phyloP scores from a whole-genome alignment of 2,888 invertebrate species.

The Agrotis puta region DNA sequence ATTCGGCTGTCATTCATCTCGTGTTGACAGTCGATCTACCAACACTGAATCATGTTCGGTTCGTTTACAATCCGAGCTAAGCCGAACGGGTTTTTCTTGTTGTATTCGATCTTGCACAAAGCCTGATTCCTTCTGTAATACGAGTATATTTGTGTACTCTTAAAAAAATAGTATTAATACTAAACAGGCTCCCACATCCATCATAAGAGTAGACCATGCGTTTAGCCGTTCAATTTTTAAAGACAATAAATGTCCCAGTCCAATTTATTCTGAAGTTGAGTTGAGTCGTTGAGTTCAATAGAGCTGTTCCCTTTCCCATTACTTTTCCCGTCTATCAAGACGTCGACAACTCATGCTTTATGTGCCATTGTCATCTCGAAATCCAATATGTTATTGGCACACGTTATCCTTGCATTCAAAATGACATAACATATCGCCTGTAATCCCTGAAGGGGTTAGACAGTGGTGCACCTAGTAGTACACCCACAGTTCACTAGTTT shows the following conservation, averaged over 20 bases:
- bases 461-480: background rate
- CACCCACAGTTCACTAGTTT: background rate
- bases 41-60: background rate
- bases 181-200: background rate
- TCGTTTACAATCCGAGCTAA: background rate
- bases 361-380: conserved; percentile 45
- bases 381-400: conserved; percentile 37
- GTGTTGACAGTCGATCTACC: background rate
- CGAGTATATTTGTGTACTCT: no score
- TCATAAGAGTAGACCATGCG: background rate
- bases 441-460: background rate
- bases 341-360: conserved; percentile 49
- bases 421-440: background rate
- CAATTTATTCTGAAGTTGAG: conserved; percentile 35
- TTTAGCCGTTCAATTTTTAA: background rate
- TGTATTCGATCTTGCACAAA: no score
- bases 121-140: no score
- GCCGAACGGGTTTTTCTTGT: background rate
- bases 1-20: no score
- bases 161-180: background rate
- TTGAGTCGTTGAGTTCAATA: conserved; percentile 39
- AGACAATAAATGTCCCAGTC: conserved; percentile 12
- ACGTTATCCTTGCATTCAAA: conserved; percentile 28
- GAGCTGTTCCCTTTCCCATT: conserved; percentile 26
- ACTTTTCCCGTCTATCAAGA: conserved; percentile 38